These are phyloP conservation scores for Cyanoderma ruficeps DNA, from an alignment of 2,113 vertebrate genomes.

Conservation along the genomic window DNA sequence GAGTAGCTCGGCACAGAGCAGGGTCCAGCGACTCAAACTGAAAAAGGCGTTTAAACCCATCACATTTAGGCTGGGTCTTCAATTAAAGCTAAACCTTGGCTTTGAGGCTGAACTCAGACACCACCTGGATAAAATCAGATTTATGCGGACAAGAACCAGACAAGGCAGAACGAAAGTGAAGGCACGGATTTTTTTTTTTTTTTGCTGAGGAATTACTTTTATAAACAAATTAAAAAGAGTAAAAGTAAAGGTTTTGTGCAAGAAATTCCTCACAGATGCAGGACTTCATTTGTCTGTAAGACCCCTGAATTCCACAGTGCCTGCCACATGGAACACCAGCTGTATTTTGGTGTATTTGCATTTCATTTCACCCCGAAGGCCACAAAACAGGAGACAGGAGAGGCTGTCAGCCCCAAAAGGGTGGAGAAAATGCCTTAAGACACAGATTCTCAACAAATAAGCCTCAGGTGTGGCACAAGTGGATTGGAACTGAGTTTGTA, in stretches of 20 bases:
- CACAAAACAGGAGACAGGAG: not conserved
- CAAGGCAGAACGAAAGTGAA: not conserved
- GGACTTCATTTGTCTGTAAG: not conserved
- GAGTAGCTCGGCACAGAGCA: not conserved
- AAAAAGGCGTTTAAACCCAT: not conserved
- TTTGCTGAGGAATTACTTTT: not conserved
- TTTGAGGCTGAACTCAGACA: not conserved
- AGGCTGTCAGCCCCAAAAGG: not conserved
- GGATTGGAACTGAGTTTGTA: not conserved
- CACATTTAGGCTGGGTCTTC: not conserved
- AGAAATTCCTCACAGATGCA: not conserved
- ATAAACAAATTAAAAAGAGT: not conserved
- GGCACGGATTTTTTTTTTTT: not conserved
- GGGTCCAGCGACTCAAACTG: accelerated
- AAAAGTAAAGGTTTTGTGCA: not conserved
- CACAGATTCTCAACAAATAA: not conserved
- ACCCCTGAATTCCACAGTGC: not conserved
- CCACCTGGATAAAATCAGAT: not conserved
- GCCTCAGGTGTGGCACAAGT: not conserved
- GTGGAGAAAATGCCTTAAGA: not conserved
- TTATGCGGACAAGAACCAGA: not conserved
- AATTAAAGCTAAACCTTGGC: not conserved
- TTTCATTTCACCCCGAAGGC: not conserved
- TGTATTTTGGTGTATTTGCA: not conserved
- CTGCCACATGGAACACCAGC: not conserved